These are phyloP conservation scores for Auanema freiburgensis DNA, from an alignment of 2,888 invertebrate genomes.

Conservation along the genomic window DNA sequence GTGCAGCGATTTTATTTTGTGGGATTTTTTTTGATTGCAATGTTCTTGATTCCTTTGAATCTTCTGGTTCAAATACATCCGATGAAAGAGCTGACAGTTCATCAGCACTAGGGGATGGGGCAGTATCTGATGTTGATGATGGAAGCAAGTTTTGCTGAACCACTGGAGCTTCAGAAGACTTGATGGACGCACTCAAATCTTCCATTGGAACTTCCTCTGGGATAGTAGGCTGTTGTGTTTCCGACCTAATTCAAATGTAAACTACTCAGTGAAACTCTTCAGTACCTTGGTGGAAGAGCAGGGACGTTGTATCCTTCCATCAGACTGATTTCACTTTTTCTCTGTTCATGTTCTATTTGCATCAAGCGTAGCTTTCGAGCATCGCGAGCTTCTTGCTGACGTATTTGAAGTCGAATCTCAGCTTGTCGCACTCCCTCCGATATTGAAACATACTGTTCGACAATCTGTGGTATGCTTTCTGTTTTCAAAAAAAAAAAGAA, in stretches of 20 bases:
- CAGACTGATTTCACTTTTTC: conserved; percentile 28
- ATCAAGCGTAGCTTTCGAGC: conserved; percentile 31
- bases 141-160: neutral
- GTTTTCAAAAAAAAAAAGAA: neutral
- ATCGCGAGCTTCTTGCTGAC: conserved; percentile 32
- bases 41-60: no score
- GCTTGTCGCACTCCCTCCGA: conserved; percentile 33
- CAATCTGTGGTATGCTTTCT: conserved; percentile 23
- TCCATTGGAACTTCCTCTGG: neutral
- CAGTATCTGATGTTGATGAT: neutral
- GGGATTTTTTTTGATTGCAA: neutral
- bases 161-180: neutral
- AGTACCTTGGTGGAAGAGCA: neutral
- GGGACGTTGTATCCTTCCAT: conserved; percentile 18
- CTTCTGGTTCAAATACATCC: conserved; percentile 18
- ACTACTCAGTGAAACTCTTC: neutral
- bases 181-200: neutral
- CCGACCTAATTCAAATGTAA: no score
- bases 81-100: conserved; percentile 7
- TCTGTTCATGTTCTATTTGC: conserved; percentile 35
- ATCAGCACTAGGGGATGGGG: neutral
- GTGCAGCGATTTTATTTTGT: conserved; percentile 12
- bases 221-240: no score
- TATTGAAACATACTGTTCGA: conserved; percentile 35
- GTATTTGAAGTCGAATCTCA: conserved; percentile 27